Conservation (phyloP, 2,797 vertebrate genomes). For the Oreochromis grahami region DNA sequence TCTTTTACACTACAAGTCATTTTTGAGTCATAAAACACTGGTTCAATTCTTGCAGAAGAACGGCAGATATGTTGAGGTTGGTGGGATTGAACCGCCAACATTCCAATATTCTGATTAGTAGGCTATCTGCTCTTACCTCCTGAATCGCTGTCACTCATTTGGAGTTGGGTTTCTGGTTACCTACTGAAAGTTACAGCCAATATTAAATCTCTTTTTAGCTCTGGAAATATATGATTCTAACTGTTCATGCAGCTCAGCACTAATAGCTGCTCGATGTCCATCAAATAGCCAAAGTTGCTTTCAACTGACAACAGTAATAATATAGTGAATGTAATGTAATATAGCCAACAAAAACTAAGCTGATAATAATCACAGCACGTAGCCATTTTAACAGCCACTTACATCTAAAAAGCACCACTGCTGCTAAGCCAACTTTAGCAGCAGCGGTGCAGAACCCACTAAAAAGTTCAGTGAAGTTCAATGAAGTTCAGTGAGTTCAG, state of each 20-base stretch:
- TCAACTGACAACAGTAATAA: neutral
- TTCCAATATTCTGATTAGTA: neutral
- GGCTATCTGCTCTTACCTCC: neutral
- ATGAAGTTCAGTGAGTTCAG: neutral
- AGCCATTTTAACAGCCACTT: neutral
- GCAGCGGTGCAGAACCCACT: neutral
- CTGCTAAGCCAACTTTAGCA: neutral
- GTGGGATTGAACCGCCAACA: neutral
- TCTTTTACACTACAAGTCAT: neutral
- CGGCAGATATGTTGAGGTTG: neutral
- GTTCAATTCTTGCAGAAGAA: neutral
- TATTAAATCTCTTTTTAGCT: neutral
- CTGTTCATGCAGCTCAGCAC: neutral
- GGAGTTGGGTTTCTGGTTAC: neutral
- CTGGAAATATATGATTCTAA: neutral
- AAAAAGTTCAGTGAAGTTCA: slow-evolving; percentile 1
- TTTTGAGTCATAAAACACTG: neutral
- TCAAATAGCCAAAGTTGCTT: neutral
- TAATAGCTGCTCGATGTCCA: neutral
- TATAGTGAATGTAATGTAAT: neutral
- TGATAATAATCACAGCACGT: neutral
- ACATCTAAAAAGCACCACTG: neutral
- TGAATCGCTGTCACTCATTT: accelerated
- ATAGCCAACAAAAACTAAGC: neutral
- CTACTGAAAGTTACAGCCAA: neutral